Evolutionary conservation across 2,797 vertebrate species (phyloP), one percentile per base, ranked within the genome.

Genomic region (Pelodytes ibericus): DNA sequence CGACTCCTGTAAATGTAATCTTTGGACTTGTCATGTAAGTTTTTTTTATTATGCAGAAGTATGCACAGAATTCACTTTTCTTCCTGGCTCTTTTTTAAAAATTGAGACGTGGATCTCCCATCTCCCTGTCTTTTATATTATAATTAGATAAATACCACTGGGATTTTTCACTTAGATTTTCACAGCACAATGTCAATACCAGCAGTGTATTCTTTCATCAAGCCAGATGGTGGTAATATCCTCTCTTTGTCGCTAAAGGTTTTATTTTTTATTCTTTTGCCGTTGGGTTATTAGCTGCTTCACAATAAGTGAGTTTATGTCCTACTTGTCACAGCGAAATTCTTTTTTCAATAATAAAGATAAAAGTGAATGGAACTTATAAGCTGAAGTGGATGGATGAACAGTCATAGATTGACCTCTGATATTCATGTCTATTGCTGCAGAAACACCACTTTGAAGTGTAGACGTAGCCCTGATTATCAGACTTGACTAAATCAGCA

Each of bases 381-480:
- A 63, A 44, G 10, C 30, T 62, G 30, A 77, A 73, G 7, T 57
- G 25, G 18, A 71, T 72, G 49, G 49, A 53, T 53, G 49, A 53
- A 5, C 49, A 53, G 20, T 4, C 20, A 53, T 24, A 16, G 49
- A 16, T 33, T 85, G 86, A 81, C 82, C 80, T 82, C 75, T 58
- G 71, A 49, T 83, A 77, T 83, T 81, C 74, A 80, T 82, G 74
- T 71, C 79, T 75, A 67, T 66, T 66, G 26, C 57, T 33, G 63
- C 75, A 78, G 74, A 58, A 83, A 71, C 18, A 30, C 9, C 68
- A 56, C 71, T 85, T 84, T 83, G 80, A 85, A 82, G 78, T 80
- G 78, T 67, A 74, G 66, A 82, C 79, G 71, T 53, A 69, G 57
- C 36, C 53, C 10, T 60, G 67, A 44, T n/a, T 68, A 72, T 70